Base-by-base conservation (phyloP, 2,113 vertebrate genomes). In the Thomomys bottae region DNA sequence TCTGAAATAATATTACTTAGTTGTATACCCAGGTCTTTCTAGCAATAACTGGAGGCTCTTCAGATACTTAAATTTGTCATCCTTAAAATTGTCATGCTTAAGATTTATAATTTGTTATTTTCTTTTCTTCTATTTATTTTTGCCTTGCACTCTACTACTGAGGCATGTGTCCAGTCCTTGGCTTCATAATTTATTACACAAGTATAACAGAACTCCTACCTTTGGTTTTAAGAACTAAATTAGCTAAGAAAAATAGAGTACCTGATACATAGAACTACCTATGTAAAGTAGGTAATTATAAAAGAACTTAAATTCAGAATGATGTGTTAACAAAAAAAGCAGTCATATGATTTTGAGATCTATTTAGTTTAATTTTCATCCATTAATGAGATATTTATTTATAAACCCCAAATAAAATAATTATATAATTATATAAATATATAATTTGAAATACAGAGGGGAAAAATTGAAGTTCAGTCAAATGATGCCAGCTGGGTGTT, bases 301-400 rank as follows among this genome's bases (percentile, higher is more conserved):
- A 89, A 3, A 81, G 9, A 34, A 77, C 28, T 92, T 66, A 83
- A 54, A 88, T 83, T 79, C 68, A 95, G 21, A 30, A 30, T 59
- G 61, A 77, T 87, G 57, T 66, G 32, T 76, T 86, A 86, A 59
- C 36, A 59, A 79, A 63, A 82, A 64, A 21, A 61, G 9, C 6
- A 81, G 63, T 17, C n/a, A 12, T 10, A 11, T 7, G 21, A 82
- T 75, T 88, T 68, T 12, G 72, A 94, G 92, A 73, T 42, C 63
- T 75, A 66, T 24, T 40, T 54, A 73, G 12, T 67, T 38, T 36
- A 78, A 83, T 15, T 12, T 21, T 20, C 32, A 79, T 23, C 75
- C 54, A 77, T 57, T 83, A 64, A 57, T 75, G 0, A 1, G 72
- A 34, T 6, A 28, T 71, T 84, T 34, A 23, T 7, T 70, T 70